Base-by-base conservation (phyloP, 2,113 vertebrate species). In the Lepisosteus osseus region DNA sequence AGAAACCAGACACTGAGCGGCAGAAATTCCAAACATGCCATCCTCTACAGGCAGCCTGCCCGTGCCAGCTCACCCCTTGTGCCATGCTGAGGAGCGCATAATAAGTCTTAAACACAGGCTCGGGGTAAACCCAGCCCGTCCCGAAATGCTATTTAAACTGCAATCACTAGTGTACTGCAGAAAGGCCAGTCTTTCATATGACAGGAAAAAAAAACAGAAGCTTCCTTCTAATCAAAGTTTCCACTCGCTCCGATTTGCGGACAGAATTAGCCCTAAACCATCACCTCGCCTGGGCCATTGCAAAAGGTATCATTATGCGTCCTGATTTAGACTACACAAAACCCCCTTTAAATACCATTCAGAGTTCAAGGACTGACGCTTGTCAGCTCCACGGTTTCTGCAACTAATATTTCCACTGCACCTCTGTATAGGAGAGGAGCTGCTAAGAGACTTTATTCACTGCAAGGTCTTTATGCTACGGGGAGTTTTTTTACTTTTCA, bases 221-320 rank as follows among this genome's bases (percentile, higher is more conserved):
- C 12, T 55, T 9, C 65, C 44, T 68, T 68, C 47, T 55, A 68
- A 68, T 68, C 67, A 55, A 41, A 55, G 15, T 45, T 56, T 68
- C 51, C 11, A 51, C 51, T 42, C 64, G 67, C 29, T 68, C 29
- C 2, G 57, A 3, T n/a, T 2, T 6, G n/a, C 14, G 3, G 12
- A 59, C 4, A 12, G 54, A 68, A 55, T 51, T 29, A 51, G 15
- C 71, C 42, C 47, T n/a, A 45, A 43, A 41, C 11, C 5, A 67
- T 4, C 8, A 59, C 54, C 54, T 59, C 6, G 15, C 41, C 69
- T 7, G 1, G 15, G 65, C 9, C 12, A 54, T 59, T 17, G 41
- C 17, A 12, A 7, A 67, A 51, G 44, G 56, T 12, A 44, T 54
- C 29, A 15, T 67, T 59, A 51, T 4, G 47, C 7, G 9, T n/a